Evolutionary conservation across 1,140 invertebrate species (phyloP), one percentile per base, ranked within the genome.

Genomic region (Drosophila sturtevanti): DNA sequence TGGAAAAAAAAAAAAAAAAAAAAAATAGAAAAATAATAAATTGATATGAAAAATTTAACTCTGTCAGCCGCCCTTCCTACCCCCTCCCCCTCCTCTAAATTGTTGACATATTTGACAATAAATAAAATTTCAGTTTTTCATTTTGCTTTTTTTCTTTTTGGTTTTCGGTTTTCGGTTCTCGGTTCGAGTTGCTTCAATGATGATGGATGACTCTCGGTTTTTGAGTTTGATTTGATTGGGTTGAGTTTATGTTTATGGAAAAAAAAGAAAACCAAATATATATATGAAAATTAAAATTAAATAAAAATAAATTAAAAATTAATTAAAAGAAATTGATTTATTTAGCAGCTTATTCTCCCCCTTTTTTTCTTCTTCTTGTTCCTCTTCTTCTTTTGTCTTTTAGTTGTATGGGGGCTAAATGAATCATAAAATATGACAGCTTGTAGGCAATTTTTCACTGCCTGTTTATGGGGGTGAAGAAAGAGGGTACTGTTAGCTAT

Each of bases 41-140:
- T 86, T 86, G 81, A 87, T 86, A 87, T 87, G 81, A 72, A 86
- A 86, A 86, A 87, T 87, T 81, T 70, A 85, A 85, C 80, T 80
- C 70, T 4, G 4, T 4, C 37, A 21, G 58, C 66, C 65, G 48
- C 55, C 60, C 70, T 38, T 27, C 37, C 31, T 31, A 38, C 68
- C 37, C 27, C 48, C 55, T 35, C 55, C 14, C 35, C 64, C 55
- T 27, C 11, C 81, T 14, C 9, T 18, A 48, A 21, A 48, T 48
- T 48, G 41, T 18, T 48, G 41, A 48, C 82, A 86, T 79, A 81
- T 86, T 86, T 87, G 70, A 81, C 78, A 86, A 85, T 77, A 85
- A 84, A 82, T 72, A 81, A 65, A 67, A 77, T 59, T 74, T 48
- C 41, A 16, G 16, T 48, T 21, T 48, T 48, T 18, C 41, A 79